Evolutionary conservation across 2,888 invertebrate species (phyloP).

Genomic region (Stenolophus ochropezus): DNA sequence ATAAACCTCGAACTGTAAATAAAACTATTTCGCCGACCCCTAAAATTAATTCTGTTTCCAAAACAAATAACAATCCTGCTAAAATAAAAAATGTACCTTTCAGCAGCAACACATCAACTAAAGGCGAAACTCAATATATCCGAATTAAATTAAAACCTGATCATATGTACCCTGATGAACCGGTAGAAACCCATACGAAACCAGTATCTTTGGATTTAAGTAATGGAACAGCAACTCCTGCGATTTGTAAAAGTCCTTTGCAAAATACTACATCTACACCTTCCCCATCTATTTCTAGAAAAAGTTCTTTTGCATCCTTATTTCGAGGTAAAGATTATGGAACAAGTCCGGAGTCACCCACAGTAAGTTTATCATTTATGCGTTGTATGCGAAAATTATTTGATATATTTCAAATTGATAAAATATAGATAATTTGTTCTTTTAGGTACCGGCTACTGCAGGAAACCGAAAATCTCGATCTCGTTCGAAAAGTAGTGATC

Average conservation of each 20-base stretch:
- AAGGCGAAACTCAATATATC: constrained; percentile 75
- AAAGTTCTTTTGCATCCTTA: constrained; percentile 87
- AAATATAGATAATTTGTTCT: not conserved
- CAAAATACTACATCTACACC: constrained; percentile 72
- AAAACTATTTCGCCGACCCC: constrained; percentile 13
- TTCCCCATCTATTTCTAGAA: constrained; percentile 84
- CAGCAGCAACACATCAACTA: not conserved
- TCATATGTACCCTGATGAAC: constrained; percentile 80
- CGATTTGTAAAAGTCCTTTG: constrained; percentile 37
- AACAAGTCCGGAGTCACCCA: constrained; percentile 79
- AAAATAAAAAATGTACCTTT: constrained; percentile 32
- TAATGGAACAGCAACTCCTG: constrained; percentile 62
- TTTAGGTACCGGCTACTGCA: constrained; percentile 38
- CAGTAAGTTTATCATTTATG: constrained; percentile 67
- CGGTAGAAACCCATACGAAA: constrained; percentile 73
- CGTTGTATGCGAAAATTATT: not conserved
- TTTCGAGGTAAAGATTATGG: constrained; percentile 83
- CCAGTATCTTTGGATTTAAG: constrained; percentile 78
- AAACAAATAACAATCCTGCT: constrained; percentile 63
- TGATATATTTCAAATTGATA: not conserved
- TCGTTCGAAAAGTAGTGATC: constrained; percentile 81
- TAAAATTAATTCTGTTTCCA: constrained; percentile 4
- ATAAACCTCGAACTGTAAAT: constrained; percentile 19
- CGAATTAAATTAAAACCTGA: constrained; percentile 85
- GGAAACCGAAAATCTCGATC: constrained; percentile 73